Evolutionary conservation across 2,113 vertebrate species (phyloP), one percentile per base, ranked within the genome.

Genomic region (Notarius quadriscutis): DNA sequence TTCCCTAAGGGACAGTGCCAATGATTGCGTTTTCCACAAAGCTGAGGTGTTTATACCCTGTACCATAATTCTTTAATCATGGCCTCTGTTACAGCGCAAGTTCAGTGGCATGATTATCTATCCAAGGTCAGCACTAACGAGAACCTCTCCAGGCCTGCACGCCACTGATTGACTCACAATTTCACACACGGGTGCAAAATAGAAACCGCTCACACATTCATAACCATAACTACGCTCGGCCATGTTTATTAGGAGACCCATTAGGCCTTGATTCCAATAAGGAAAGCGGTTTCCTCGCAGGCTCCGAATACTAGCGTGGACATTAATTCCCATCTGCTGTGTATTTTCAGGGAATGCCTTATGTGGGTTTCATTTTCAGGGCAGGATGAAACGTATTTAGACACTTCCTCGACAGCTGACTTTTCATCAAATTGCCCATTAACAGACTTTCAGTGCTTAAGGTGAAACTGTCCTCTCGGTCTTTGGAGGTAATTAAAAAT

Each of bases 41-140:
- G 85, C 84, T 15, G 55, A 87, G 90, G 83, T 93, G 93, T 95
- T 93, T 93, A 93, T 92, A 81, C 87, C 89, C 87, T 67, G 87
- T 88, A 89, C 85, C 88, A 93, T 94, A 91, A 94, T 95, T 93
- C 91, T 93, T 93, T 94, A 95, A 95, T 95, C 93, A 94, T 67
- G 75, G 85, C 10, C 88, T 30, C 89, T 88, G 92, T 95, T 94
- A 92, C 90, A 89, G 89, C 89, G 88, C 89, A 90, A 81, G 86
- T 94, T 94, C 93, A 92, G 92, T 90, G 89, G 87, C 92, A 93
- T 94, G 93, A 95, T 93, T 94, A 94, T 94, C 91, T 93, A 12
- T 65, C 90, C 95, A 95, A 96, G 95, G 95, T 95, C 94, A 94
- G 51, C 53, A 88, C 92, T 94, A 94, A 95, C 91, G 87, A 94